phyloP scores from a whole-genome alignment of 2,888 invertebrate species.

The Apeira syringaria region DNA sequence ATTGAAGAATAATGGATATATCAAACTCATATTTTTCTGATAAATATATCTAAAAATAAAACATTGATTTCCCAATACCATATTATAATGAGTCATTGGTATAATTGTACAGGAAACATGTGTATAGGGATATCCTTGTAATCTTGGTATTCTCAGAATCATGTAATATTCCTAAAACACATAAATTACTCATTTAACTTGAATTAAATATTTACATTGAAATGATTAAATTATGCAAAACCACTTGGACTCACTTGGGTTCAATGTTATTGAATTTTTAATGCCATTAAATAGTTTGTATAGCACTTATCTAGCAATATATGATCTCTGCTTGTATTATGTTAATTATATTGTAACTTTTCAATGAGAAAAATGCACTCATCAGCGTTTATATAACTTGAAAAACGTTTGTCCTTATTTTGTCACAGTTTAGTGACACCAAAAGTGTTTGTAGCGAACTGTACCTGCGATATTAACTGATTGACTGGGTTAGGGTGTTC shows the following conservation, averaged over 20 bases:
- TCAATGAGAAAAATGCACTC: too few species aligned
- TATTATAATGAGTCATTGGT: constrained; percentile 2
- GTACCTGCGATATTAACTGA: too few species aligned
- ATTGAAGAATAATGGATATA: too few species aligned
- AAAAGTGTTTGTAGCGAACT: too few species aligned
- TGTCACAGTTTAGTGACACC: too few species aligned
- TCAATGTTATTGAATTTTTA: background rate
- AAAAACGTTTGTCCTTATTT: too few species aligned
- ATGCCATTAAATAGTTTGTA: background rate
- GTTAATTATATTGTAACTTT: too few species aligned
- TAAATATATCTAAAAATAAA: too few species aligned
- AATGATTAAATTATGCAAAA: constrained; percentile 14
- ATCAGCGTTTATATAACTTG: too few species aligned
- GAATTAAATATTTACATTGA: constrained; percentile 5
- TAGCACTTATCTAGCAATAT: too few species aligned
- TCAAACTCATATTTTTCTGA: too few species aligned
- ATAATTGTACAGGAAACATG: constrained; percentile 12
- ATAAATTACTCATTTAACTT: constrained; percentile 3
- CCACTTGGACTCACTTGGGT: background rate
- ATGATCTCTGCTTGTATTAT: background rate
- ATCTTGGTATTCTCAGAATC: constrained; percentile 8
- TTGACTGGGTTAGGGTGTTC: too few species aligned
- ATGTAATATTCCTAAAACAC: constrained; percentile 1
- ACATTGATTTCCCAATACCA: constrained; percentile 4
- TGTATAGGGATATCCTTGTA: constrained; percentile 15